phyloP scores from a whole-genome alignment of 2,797 vertebrate genomes.

The Leptodactylus fallax region DNA sequence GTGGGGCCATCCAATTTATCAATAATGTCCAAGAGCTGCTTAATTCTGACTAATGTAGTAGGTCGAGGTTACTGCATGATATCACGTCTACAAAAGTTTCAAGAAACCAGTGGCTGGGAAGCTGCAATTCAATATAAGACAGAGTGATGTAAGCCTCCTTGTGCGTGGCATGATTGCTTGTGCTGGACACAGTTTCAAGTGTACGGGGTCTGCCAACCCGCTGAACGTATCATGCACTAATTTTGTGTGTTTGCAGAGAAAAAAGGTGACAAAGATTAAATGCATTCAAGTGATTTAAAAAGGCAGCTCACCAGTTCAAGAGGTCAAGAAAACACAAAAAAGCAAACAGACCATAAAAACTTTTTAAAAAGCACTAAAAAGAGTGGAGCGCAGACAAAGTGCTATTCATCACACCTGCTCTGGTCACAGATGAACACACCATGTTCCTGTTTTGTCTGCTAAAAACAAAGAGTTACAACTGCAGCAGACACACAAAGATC shows the following conservation, averaged over 20 bases:
- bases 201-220: background rate
- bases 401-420: slow-evolving; percentile 10
- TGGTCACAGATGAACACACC: slow-evolving; percentile 11
- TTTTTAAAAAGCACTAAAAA: background rate
- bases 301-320: background rate
- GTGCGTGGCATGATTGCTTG: background rate
- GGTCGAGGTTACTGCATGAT: background rate
- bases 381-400: background rate
- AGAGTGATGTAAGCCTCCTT: background rate
- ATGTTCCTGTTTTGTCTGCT: slow-evolving; percentile 2
- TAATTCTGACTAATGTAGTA: no score
- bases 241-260: background rate
- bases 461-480: slow-evolving; percentile 2
- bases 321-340: background rate
- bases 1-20: background rate
- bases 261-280: background rate
- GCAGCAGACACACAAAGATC: slow-evolving; percentile 7
- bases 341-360: background rate
- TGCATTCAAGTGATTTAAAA: slow-evolving; percentile 3
- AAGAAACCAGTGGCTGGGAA: background rate
- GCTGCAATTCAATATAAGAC: background rate
- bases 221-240: background rate
- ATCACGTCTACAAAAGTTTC: background rate
- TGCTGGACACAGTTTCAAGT: background rate
- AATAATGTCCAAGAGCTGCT: no score